These are phyloP conservation scores for Phthorimaea operculella DNA, from an alignment of 1,140 invertebrate species.

Conservation along the genomic window DNA sequence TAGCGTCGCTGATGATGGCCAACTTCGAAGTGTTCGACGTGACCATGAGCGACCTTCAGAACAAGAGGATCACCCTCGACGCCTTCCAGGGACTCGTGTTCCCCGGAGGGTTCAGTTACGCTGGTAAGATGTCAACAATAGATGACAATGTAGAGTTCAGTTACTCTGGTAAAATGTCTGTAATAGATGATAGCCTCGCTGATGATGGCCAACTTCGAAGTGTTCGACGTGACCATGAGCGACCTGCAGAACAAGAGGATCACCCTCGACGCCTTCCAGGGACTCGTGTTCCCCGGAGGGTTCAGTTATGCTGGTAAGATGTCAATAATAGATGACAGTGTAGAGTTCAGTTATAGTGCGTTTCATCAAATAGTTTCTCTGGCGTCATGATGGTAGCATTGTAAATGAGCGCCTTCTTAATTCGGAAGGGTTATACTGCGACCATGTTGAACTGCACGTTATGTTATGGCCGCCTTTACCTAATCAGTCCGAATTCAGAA, in stretches of 20 bases:
- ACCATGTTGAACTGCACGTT: no score
- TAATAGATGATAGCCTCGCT: constrained; percentile 98
- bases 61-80: constrained; percentile 76
- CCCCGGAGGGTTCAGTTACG: constrained; percentile 98
- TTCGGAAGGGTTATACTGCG: no score
- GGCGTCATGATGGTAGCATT: no score
- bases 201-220: constrained; percentile 91
- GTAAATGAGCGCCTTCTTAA: no score
- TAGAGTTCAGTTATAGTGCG: no score
- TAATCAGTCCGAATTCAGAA: no score
- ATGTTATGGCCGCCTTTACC: no score
- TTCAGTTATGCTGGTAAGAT: constrained; percentile 93
- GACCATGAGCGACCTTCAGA: constrained; percentile 89
- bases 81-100: constrained; percentile 91
- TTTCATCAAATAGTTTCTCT: no score
- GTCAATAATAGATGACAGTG: no score
- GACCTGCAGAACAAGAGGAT: constrained; percentile 80
- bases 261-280: constrained; percentile 83
- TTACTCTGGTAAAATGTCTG: no score
- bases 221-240: constrained; percentile 93
- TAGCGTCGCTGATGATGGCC: constrained; percentile 88
- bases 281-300: constrained; percentile 95
- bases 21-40: constrained; percentile 95
- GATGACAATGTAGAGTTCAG: no score
- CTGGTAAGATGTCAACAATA: no score